Conservation (phyloP, 1,140 invertebrate genomes). For the Acromyrmex charruanus region DNA sequence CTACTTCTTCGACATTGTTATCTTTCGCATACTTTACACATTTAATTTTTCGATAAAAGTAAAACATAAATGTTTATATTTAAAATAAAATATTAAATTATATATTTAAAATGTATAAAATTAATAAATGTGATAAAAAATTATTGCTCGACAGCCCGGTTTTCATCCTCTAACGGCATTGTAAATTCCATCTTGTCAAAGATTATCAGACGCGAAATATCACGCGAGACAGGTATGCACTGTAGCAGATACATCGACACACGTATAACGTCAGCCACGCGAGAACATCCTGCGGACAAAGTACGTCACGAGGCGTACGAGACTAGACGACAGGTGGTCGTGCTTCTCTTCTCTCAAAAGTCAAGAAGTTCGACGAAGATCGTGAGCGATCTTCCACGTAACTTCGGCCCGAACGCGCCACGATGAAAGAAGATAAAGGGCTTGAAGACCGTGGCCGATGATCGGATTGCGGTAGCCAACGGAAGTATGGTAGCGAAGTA, state of each 20-base stretch:
- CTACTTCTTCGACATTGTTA: neutral
- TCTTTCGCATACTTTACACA: neutral
- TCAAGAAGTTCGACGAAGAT: conserved; percentile 66
- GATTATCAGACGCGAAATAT: conserved; percentile 73
- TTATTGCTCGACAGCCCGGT: neutral
- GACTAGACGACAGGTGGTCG: conserved; percentile 75
- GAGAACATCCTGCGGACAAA: conserved; percentile 59
- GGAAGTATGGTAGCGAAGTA: conserved; percentile 51
- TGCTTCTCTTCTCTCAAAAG: conserved; percentile 70
- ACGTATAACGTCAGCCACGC: conserved; percentile 59
- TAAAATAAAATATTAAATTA: neutral
- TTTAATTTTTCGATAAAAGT: neutral
- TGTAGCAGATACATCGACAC: conserved; percentile 57
- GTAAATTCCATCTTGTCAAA: conserved; percentile 68
- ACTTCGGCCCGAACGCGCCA: conserved; percentile 61
- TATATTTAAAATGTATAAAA: neutral
- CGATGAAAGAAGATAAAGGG: conserved; percentile 48
- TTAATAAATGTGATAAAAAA: conserved; percentile 20
- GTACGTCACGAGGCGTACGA: conserved; percentile 51
- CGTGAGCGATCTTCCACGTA: conserved; percentile 66
- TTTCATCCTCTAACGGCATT: conserved; percentile 53
- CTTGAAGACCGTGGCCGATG: conserved; percentile 25
- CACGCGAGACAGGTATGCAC: conserved; percentile 60
- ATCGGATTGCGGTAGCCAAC: conserved; percentile 54
- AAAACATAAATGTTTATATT: neutral